Conservation (phyloP, 53 echinoderm and acorn worm genomes). For the Crossaster papposus region DNA sequence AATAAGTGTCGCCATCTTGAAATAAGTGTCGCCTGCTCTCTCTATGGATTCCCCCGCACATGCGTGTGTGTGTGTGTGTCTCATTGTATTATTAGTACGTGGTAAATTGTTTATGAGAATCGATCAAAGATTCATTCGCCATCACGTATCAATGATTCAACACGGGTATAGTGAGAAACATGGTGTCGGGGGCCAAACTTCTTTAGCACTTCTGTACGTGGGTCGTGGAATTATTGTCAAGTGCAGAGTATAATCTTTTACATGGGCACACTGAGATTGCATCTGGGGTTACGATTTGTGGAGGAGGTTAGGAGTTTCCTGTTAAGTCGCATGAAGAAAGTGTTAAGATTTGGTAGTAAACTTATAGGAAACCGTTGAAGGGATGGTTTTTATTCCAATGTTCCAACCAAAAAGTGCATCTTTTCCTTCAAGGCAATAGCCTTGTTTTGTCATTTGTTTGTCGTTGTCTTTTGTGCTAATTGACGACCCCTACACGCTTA, state of each 20-base stretch:
- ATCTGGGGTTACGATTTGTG: background rate
- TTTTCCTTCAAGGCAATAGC: background rate
- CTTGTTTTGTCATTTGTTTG: background rate
- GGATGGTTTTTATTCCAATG: too few relatives aligned
- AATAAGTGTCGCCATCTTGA: conserved; percentile 42
- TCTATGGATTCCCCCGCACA: background rate
- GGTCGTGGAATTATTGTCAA: background rate
- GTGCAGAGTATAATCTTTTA: too few relatives aligned
- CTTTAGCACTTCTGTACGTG: background rate
- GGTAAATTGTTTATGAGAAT: background rate
- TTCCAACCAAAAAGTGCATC: background rate
- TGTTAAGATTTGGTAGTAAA: background rate
- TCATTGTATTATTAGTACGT: background rate
- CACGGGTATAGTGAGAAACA: conserved; percentile 1
- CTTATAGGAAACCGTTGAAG: background rate
- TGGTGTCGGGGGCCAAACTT: conserved; percentile 22
- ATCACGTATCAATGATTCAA: conserved; percentile 24
- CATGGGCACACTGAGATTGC: too few relatives aligned
- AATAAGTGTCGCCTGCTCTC: conserved; percentile 37
- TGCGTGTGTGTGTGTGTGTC: background rate
- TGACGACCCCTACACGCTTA: too few relatives aligned
- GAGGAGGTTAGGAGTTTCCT: background rate
- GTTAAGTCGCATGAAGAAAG: background rate
- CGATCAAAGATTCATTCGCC: conserved; percentile 47
- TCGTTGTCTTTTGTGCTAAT: too few relatives aligned